Evolutionary conservation across 2,888 invertebrate genomes (phyloP), one percentile per base, ranked within the genome.

Genomic region (Caenorhabditis sp.): DNA sequence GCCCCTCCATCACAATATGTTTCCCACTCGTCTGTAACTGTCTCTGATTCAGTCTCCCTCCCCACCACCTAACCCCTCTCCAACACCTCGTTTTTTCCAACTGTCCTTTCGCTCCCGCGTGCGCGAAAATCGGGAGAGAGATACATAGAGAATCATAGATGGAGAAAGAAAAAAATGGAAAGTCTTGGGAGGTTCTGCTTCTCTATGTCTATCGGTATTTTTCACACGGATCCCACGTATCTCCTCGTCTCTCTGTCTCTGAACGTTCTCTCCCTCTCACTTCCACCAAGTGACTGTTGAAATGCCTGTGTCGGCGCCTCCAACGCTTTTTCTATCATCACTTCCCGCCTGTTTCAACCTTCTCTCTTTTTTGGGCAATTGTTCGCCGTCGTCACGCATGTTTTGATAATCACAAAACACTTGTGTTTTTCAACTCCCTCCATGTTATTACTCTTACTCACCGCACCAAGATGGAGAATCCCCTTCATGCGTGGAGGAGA

Each of bases 201-300:
- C 68, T 76, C 75, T 44, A 28, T 49, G 35, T 76, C 75, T 76
- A 66, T 12, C n/a, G 5, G 16, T 16, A 10, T 19, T 49, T 49
- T n/a, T 49, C 75, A n/a, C 56, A 14, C n/a, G 38, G 35, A 49
- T 58, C 68, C 58, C 35, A 24, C 28, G 58, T 76, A 49, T 76
- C 64, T 75, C 74, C 38, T 22, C 59, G 54, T 47, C 38, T 38
- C 38, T 73, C 66, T 58, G 75, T 38, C 38, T 73, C 66, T 58
- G 75, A 66, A 68, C 68, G 66, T 76, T 59, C 26, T 14, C 51
- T 26, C 26, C 26, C 54, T 26, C 8, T 59, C 54, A 22, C 56
- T n/a, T 16, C 22, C 54, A 22, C 68, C 49, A 76, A 68, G 68
- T 76, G 76, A 76, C 76, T 76, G 76, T 76, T 59, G 68, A 76